These are phyloP conservation scores for Venustaconcha ellipsiformis DNA, from an alignment of 1,140 invertebrate species.

Conservation along the genomic window DNA sequence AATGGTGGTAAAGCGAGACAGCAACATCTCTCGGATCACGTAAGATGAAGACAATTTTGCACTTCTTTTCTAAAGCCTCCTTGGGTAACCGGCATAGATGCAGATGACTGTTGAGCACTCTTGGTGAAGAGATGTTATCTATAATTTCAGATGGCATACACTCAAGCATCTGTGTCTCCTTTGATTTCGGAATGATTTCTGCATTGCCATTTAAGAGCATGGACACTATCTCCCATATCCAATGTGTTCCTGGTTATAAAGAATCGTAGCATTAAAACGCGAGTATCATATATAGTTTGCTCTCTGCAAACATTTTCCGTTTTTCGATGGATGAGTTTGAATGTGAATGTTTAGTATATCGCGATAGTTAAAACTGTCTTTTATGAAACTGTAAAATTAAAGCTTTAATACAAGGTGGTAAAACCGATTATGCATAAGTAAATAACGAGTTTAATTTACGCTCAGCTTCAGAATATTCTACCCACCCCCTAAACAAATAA, in stretches of 20 bases:
- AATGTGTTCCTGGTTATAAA: constrained; percentile 35
- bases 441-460: too few relatives aligned
- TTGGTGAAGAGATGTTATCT: constrained; percentile 20
- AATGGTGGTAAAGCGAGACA: constrained; percentile 40
- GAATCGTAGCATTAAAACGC: too few relatives aligned
- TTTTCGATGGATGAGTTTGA: too few relatives aligned
- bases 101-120: constrained; percentile 41
- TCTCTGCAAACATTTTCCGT: too few relatives aligned
- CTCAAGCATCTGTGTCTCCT: constrained; percentile 32
- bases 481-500: too few relatives aligned
- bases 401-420: too few relatives aligned
- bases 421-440: too few relatives aligned
- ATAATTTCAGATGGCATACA: constrained; percentile 10
- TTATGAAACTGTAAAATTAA: too few relatives aligned
- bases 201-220: constrained; percentile 29
- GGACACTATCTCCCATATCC: constrained; percentile 36
- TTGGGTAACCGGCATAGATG: constrained; percentile 8
- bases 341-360: too few relatives aligned
- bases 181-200: constrained; percentile 12
- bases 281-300: too few relatives aligned
- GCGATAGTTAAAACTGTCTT: too few relatives aligned
- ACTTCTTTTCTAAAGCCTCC: constrained; percentile 24
- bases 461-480: too few relatives aligned
- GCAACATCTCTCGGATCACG: constrained; percentile 44
- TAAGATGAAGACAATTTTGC: constrained; percentile 30